These are phyloP conservation scores for Heliconius himera DNA, from an alignment of 1,140 invertebrate genomes.

Conservation along the genomic window DNA sequence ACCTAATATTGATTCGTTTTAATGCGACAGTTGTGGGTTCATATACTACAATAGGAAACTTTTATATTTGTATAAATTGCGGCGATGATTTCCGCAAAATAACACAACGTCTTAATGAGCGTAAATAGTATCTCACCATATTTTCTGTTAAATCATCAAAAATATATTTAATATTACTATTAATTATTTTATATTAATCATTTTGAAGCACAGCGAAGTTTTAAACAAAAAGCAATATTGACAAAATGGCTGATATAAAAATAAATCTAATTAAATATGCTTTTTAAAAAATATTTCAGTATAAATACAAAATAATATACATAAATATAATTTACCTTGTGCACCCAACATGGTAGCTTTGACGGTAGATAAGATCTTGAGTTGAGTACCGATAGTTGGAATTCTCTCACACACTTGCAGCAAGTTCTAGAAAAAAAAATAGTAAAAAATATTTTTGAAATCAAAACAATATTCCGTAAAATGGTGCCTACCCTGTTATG, in stretches of 20 bases:
- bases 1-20: too few species aligned
- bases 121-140: too few species aligned
- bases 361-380: conserved; percentile 99
- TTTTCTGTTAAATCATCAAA: not conserved
- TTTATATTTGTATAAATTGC: too few species aligned
- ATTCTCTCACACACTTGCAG: conserved; percentile 99
- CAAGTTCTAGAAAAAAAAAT: conserved; percentile 88
- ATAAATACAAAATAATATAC: not conserved
- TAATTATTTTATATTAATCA: too few species aligned
- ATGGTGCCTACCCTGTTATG: too few species aligned
- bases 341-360: conserved; percentile 99
- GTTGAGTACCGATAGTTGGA: conserved; percentile 99
- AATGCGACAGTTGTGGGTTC: not conserved
- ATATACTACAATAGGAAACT: not conserved
- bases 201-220: too few species aligned
- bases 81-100: too few species aligned
- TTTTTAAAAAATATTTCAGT: not conserved
- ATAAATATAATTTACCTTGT: conserved; percentile 88
- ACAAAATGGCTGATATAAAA: too few species aligned
- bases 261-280: not conserved
- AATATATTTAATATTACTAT: not conserved
- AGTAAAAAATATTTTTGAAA: conserved; percentile 15
- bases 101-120: too few species aligned
- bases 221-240: too few species aligned
- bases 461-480: too few species aligned